Base-by-base conservation (phyloP, 1,140 invertebrate species). In the Pseudachorutes palmiensis region DNA sequence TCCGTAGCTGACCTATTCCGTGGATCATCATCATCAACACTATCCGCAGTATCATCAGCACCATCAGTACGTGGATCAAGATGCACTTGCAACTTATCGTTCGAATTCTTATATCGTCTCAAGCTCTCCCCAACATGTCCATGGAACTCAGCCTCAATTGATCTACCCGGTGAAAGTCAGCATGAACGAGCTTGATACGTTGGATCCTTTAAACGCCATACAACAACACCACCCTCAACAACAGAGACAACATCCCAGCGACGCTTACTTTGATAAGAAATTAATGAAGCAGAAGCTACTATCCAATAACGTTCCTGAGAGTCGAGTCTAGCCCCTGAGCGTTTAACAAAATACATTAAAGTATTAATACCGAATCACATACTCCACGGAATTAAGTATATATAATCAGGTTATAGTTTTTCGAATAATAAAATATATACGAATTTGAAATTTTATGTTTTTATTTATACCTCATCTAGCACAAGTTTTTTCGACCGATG, bases 271-370 rank as follows among this genome's bases (percentile, higher is more conserved):
- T 69, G 72, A 74, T 68, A 67, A 70, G 14, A 74, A 74, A 55
- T 61, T 70, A 3, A 71, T 74, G 70, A 74, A 74, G 48, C 70
- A 74, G 45, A 74, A 74, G 66, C 48, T 74, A 48, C 68, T 74
- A 28, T 71, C 70, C 2, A 65, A 62, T 24, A 70, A 71, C 63
- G 72, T 74, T 68, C 72, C 72, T 64, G 72, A 74, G 62, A 74
- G 72, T 60, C 71, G 72, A 48, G 72, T 74, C 33, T 74, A 26
- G 63, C 69, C 65, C 19, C 9, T 60, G 36, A 45, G 24, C 12
- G 5, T 24, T 55, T 55, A 5, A 19, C 5, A 5, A 55, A 45
- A 19, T 45, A 45, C 9, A 12, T 19, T 12, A 45, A 19, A 45
- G 36, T 45, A 45, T 45, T 45, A 45, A 12, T 45, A 19, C 36